Evolutionary conservation across 1,140 invertebrate genomes (phyloP).

Genomic region (Asbolus verrucosus): DNA sequence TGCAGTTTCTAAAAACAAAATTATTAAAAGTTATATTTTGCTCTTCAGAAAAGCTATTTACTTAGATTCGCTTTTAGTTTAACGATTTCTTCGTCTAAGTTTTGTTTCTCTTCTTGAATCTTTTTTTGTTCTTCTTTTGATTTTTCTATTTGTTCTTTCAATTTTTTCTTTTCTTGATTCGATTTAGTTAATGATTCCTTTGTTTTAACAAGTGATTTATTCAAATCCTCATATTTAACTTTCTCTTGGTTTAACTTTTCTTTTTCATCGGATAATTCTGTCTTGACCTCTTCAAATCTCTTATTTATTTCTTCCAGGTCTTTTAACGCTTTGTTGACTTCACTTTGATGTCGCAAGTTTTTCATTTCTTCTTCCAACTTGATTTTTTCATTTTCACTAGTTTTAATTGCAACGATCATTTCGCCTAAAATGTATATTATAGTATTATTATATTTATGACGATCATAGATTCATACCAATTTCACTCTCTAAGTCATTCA

Average conservation of each 20-base stretch:
- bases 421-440: slow-evolving; percentile 70
- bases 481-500: slow-evolving; percentile 83
- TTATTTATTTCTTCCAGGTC: slow-evolving; percentile 56
- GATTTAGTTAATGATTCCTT: slow-evolving; percentile 66
- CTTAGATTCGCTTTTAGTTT: slow-evolving; percentile 69
- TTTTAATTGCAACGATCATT: slow-evolving; percentile 73
- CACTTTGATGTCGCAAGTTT: slow-evolving; percentile 64
- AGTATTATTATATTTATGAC: slow-evolving; percentile 19
- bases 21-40: neutral
- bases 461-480: slow-evolving; percentile 69
- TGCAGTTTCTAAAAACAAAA: slow-evolving; percentile 63
- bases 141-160: slow-evolving; percentile 68
- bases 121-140: slow-evolving; percentile 66
- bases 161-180: slow-evolving; percentile 66
- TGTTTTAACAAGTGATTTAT: slow-evolving; percentile 65
- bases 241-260: slow-evolving; percentile 69
- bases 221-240: slow-evolving; percentile 67
- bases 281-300: slow-evolving; percentile 56
- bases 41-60: slow-evolving; percentile 48
- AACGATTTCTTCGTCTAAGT: slow-evolving; percentile 69
- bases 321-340: slow-evolving; percentile 57
- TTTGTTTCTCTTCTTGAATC: slow-evolving; percentile 69
- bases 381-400: slow-evolving; percentile 69
- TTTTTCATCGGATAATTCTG: slow-evolving; percentile 67
- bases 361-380: slow-evolving; percentile 67